Base-by-base conservation (phyloP, 1,140 invertebrate species). In the Akabosia matsudoensis region DNA sequence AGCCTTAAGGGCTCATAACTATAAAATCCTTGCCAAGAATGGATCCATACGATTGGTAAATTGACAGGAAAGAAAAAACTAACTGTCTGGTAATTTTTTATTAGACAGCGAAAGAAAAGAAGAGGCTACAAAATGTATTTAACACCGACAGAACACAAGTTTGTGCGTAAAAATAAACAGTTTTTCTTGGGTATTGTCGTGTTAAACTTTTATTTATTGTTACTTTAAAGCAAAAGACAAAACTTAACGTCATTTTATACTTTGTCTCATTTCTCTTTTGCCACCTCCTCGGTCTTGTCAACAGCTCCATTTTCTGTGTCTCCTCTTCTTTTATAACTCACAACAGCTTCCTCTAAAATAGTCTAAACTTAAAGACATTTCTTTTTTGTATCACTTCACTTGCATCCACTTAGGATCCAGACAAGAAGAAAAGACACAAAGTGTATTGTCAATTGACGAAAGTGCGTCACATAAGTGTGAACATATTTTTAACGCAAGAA, bases 151-250 rank as follows among this genome's bases (percentile, higher is more conserved):
- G n/a, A n/a, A n/a, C n/a, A n/a, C n/a, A n/a, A n/a, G n/a, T n/a
- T n/a, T n/a, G n/a, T n/a, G n/a, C n/a, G n/a, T n/a, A n/a, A n/a
- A n/a, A 10, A 10, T 45, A 45, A 10, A 45, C 18, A 45, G 37
- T 45, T 45, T 45, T 45, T 45, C 37, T 18, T 61, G 14, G 54
- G 14, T 24, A 61, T 61, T 61, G 54, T 61, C 54, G 54, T 61
- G 24, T 61, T 61, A 16, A 61, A 61, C 54, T 22, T n/a, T 61
- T 61, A 61, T 61, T 61, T 61, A 61, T 61, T 61, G 54, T 61
- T 61, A 14, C 54, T 61, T 61, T 61, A 61, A 61, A 61, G 54
- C 54, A 4, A 16, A 22, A 61, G 24, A 61, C 54, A 61, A 61
- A 61, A 61, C n/a, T n/a, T n/a, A n/a, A n/a, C 54, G 54, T 61